Evolutionary conservation across 2,113 vertebrate species (phyloP).

Genomic region (Aphelocoma coerulescens): DNA sequence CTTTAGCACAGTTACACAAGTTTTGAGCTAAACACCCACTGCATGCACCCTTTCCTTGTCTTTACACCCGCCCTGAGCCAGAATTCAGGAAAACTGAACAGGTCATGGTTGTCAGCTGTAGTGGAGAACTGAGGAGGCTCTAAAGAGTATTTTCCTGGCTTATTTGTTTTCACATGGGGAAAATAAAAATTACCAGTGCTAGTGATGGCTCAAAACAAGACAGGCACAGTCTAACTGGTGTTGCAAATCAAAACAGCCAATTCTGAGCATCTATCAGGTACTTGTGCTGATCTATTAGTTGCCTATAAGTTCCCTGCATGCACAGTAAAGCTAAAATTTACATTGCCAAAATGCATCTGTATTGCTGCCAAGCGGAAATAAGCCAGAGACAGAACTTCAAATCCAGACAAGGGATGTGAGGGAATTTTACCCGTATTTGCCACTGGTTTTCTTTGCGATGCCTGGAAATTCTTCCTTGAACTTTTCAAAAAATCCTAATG

Average conservation of each 20-base stretch:
- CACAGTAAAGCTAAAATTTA: neutral
- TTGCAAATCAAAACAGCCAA: neutral
- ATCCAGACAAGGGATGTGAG: fast-evolving
- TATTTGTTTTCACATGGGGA: neutral
- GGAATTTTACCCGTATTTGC: neutral
- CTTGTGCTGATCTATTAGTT: neutral
- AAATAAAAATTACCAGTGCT: neutral
- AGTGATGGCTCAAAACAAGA: neutral
- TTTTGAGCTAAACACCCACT: neutral
- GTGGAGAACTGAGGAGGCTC: neutral
- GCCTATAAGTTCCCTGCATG: neutral
- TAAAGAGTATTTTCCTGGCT: neutral
- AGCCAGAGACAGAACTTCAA: neutral
- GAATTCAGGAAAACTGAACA: neutral
- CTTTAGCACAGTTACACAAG: neutral
- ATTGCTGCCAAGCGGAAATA: neutral
- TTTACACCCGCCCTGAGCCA: neutral
- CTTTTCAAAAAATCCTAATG: neutral
- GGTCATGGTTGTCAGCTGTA: neutral
- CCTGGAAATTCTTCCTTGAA: neutral
- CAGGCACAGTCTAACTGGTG: neutral
- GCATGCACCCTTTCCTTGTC: neutral
- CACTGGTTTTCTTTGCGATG: neutral
- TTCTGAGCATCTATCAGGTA: neutral
- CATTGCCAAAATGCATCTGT: neutral